Evolutionary conservation across 2,888 invertebrate genomes (phyloP), one percentile per base, ranked within the genome.

Genomic region (Drosophila aldrichi): DNA sequence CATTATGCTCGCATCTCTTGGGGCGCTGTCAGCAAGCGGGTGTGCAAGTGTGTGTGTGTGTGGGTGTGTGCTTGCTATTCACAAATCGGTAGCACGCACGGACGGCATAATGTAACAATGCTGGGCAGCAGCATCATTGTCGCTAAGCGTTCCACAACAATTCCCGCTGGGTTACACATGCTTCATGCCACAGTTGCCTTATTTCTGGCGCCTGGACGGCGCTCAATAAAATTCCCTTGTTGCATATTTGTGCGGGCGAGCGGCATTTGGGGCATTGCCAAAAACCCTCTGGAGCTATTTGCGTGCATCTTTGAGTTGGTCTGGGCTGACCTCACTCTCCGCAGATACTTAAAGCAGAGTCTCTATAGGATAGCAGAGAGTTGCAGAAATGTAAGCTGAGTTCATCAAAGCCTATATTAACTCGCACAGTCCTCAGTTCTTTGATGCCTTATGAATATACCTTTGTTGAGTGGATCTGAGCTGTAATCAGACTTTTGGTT

Each of bases 71-170:
- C 10, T 16, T 16, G 22, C 75, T 70, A 73, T 89, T 81, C 76
- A 75, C 82, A 88, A 89, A 85, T 88, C 73, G 89, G 64, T 89
- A 75, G 69, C 88, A 83, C 83, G 90, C 82, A 83, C 74, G 63
- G 74, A 20, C 66, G 64, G 59, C 65, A 80, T 74, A 71, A 73
- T 60, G 77, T 66, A 67, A 69, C 83, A 75, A 80, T 74, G 57
- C 56, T 56, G 52, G 62, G 41, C 46, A 46, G n/a, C 60, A 74
- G 46, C 70, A 67, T 56, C 71, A 72, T 76, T 69, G 48, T 43
- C 38, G 57, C 57, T 57, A 55, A 52, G 61, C 56, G 56, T 48
- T 38, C 61, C 52, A 62, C 44, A n/a, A 29, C 38, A 52, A 74
- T 69, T 83, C 68, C 89, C 84, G 58, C 44, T 66, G 73, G 76